These are phyloP conservation scores for Salpingus planirostris DNA, from an alignment of 2,888 invertebrate genomes.

Conservation along the genomic window DNA sequence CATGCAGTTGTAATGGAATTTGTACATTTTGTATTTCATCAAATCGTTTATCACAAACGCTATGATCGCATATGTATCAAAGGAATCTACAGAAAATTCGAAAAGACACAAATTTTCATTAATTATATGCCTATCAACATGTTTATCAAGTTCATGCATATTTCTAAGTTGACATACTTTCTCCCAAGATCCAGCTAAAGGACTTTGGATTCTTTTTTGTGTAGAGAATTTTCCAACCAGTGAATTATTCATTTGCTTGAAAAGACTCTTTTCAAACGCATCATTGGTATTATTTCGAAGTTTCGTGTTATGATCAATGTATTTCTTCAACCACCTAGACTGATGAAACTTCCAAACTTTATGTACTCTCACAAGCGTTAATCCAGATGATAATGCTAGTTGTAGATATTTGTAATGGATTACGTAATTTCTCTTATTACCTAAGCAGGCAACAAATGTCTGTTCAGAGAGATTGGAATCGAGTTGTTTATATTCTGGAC, in stretches of 20 bases:
- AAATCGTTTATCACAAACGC: conserved; percentile 36
- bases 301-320: conserved; percentile 14
- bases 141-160: conserved; percentile 28
- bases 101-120: too few species aligned
- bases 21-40: conserved; percentile 35
- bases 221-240: conserved; percentile 26
- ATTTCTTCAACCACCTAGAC: conserved; percentile 8
- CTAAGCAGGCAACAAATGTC: not conserved
- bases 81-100: too few species aligned
- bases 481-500: not conserved
- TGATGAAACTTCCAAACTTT: not conserved
- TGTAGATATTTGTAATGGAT: not conserved
- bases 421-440: not conserved
- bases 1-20: conserved; percentile 33
- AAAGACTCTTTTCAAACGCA: conserved; percentile 15
- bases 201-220: conserved; percentile 34
- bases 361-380: not conserved
- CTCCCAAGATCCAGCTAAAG: conserved; percentile 15
- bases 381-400: not conserved
- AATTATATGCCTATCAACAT: conserved; percentile 36
- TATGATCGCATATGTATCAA: too few species aligned
- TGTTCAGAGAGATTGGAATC: not conserved
- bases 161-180: too few species aligned
- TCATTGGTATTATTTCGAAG: conserved; percentile 5
- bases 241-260: conserved; percentile 18